Evolutionary conservation across 1,140 invertebrate genomes (phyloP).

Genomic region (Nasonia giraulti): DNA sequence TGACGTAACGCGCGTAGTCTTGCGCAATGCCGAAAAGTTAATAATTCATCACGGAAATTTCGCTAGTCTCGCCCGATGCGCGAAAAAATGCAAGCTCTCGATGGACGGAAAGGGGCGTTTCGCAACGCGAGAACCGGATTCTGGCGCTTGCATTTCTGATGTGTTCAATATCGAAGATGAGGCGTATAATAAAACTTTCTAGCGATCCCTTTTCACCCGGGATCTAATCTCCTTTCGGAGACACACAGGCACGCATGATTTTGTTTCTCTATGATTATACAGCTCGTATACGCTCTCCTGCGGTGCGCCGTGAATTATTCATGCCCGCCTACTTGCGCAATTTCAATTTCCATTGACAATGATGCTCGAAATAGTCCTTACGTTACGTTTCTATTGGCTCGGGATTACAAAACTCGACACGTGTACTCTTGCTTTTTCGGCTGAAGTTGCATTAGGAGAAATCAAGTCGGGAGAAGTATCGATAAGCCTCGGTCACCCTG

Average conservation of each 20-base stretch:
- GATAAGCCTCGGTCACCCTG: too few relatives aligned
- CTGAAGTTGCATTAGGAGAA: not conserved
- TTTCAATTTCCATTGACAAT: conserved; percentile 25
- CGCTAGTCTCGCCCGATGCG: too few relatives aligned
- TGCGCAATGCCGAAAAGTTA: too few relatives aligned
- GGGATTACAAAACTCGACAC: not conserved
- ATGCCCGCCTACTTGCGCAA: conserved; percentile 20
- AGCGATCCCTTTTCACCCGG: conserved; percentile 10
- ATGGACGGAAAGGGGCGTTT: not conserved
- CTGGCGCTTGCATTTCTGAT: not conserved
- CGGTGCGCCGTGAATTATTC: conserved; percentile 15
- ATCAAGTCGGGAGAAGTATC: too few relatives aligned
- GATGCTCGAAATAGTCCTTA: not conserved
- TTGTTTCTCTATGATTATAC: conserved; percentile 3
- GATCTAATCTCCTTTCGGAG: not conserved
- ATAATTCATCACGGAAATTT: not conserved
- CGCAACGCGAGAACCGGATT: conserved; percentile 7
- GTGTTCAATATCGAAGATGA: not conserved
- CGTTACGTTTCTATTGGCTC: not conserved
- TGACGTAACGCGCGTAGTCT: too few relatives aligned
- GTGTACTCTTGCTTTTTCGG: not conserved
- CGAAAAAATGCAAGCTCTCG: too few relatives aligned
- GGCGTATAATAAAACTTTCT: conserved; percentile 24
- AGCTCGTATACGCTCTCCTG: too few relatives aligned
- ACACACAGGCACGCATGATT: not conserved